Evolutionary conservation across 2,113 vertebrate species (phyloP).

Genomic region (Bothrops jararaca): DNA sequence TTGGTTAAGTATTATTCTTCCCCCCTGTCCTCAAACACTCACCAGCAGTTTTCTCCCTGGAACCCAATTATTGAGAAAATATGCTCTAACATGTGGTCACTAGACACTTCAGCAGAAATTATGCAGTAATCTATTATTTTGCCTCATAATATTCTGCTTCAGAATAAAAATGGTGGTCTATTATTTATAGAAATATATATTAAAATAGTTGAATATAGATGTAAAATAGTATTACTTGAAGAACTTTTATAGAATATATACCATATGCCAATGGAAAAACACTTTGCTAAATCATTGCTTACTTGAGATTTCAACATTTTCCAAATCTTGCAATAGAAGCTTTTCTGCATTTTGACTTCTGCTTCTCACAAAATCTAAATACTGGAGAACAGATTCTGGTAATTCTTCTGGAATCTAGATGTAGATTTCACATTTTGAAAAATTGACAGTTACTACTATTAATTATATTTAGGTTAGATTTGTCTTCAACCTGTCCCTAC

Average conservation of each 20-base stretch:
- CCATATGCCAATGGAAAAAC: neutral
- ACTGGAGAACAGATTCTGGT: constrained; percentile 79
- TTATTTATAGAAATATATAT: neutral
- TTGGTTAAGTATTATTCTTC: neutral
- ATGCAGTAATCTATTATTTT: neutral
- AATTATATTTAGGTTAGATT: neutral
- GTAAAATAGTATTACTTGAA: neutral
- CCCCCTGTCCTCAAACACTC: neutral
- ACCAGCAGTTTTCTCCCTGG: neutral
- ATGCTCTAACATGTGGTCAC: neutral
- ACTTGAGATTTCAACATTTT: constrained; percentile 68
- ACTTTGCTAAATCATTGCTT: constrained; percentile 33
- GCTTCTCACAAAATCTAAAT: constrained; percentile 74
- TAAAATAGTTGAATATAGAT: neutral
- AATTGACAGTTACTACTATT: neutral
- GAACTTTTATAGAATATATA: neutral
- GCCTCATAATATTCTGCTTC: neutral
- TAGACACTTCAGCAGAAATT: neutral
- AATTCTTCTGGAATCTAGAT: constrained; percentile 70
- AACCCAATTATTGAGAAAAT: neutral
- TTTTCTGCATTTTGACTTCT: constrained; percentile 74
- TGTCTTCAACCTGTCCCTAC: neutral
- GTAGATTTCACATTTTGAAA: neutral
- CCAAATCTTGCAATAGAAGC: constrained; percentile 73
- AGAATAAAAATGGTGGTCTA: neutral